These are phyloP conservation scores for Acanthaster planci DNA, from an alignment of 35 echinoderm and acorn worm genomes.

Conservation along the genomic window DNA sequence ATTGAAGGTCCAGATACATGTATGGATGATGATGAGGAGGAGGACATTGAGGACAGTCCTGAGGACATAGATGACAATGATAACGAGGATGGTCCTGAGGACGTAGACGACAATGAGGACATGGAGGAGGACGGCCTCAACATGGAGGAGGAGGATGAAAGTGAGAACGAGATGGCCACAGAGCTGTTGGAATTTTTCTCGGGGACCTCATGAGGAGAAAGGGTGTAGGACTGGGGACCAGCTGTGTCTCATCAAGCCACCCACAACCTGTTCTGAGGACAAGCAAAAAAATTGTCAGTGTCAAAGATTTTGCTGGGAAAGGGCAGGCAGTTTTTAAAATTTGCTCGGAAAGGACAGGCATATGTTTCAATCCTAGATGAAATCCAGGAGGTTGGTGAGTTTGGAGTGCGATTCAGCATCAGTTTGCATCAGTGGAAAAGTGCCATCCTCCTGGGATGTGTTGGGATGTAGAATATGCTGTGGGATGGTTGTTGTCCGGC, in stretches of 20 bases:
- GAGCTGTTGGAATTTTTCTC: constrained; percentile 18
- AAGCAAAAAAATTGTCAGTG: neutral
- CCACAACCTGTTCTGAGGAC: neutral
- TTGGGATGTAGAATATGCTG: too few relatives aligned
- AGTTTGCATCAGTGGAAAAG: too few relatives aligned
- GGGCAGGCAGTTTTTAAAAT: neutral
- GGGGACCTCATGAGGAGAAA: neutral
- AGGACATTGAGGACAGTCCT: neutral
- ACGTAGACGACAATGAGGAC: neutral
- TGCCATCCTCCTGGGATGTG: too few relatives aligned
- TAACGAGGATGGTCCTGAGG: constrained; percentile 1
- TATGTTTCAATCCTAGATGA: neutral
- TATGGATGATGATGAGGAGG: neutral
- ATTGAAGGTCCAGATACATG: too few relatives aligned
- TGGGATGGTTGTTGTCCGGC: too few relatives aligned
- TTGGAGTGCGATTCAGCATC: too few relatives aligned
- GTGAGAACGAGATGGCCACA: constrained; percentile 29
- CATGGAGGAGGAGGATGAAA: constrained; percentile 14
- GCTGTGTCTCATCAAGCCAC: neutral
- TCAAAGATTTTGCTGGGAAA: neutral
- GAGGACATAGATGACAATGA: constrained; percentile 8
- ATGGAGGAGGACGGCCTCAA: neutral
- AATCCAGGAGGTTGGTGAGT: neutral
- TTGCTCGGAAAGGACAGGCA: neutral
- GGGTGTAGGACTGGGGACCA: neutral